Evolutionary conservation across 2,888 invertebrate species (phyloP), one percentile per base, ranked within the genome.

Genomic region (Harpagoxenus sublaevis): DNA sequence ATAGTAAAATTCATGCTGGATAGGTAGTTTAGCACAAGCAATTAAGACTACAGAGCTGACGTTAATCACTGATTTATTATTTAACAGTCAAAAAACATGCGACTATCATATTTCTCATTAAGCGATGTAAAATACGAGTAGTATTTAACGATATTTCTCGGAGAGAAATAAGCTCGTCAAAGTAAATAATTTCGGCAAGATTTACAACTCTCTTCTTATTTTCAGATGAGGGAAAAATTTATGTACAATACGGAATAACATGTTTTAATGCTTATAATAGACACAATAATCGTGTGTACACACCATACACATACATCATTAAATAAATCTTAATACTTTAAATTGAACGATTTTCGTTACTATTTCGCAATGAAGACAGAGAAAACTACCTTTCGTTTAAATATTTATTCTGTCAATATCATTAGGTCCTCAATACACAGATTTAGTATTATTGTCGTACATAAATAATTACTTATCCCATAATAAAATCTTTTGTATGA

Each of bases 21-120:
- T n/a, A 48, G 3, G 3, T 23, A 48, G 9, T 39, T 77, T 28
- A 51, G 8, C 23, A 39, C 18, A 65, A 3, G 15, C 10, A 6
- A 39, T 28, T 42, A 55, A 28, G 35, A 63, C 28, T 63, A 23
- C 35, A 35, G 4, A 60, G 0, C 4, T 53, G 10, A 53, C 63
- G 66, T n/a, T 75, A 63, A 63, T 63, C n/a, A 35, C 35, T 9
- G 5, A 63, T 45, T 51, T 65, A 39, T 51, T 39, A 65, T 63
- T 39, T 75, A 39, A 39, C 28, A 57, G 28, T 23, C 60, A 4
- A 2, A 2, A 60, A 74, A 74, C n/a, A 23, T 18, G 23, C 5
- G 4, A 23, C 18, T 51, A 18, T 51, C 51, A 51, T 35, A 63
- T 63, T 63, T 75, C 12, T 51, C 48, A 6, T 9, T 5, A 51